Evolutionary conservation across 1,140 invertebrate genomes (phyloP).

Genomic region (Tetraneura akinire): DNA sequence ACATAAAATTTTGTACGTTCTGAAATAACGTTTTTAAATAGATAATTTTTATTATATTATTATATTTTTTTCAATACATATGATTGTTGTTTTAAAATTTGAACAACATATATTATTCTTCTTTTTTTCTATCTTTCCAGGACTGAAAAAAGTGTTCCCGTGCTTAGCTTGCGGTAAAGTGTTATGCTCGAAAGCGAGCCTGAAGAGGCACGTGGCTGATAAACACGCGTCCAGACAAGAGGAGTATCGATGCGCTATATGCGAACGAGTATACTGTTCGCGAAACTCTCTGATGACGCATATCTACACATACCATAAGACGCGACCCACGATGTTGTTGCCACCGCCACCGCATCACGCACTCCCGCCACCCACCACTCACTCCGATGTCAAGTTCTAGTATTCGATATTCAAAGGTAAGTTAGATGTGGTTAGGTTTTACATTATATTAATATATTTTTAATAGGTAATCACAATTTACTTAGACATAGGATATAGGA

Average conservation of each 20-base stretch:
- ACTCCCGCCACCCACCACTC: constrained; percentile 46
- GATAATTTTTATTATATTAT: background rate
- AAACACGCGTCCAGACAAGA: constrained; percentile 87
- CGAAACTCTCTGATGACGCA: constrained; percentile 90
- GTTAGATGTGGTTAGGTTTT: too few relatives aligned
- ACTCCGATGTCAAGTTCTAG: constrained; percentile 56
- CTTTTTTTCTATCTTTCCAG: too few relatives aligned
- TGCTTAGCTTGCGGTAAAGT: constrained; percentile 87
- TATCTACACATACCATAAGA: constrained; percentile 94
- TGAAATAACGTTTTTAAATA: background rate
- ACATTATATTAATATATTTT: too few relatives aligned
- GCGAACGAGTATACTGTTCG: constrained; percentile 88
- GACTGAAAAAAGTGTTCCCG: constrained; percentile 83
- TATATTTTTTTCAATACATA: background rate
- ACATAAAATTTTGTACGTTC: background rate
- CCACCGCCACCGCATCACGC: constrained; percentile 52
- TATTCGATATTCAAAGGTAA: constrained; percentile 52
- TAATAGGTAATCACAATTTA: too few relatives aligned
- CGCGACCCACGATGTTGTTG: constrained; percentile 65
- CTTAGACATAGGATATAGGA: too few relatives aligned
- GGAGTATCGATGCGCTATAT: constrained; percentile 87
- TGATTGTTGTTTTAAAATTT: too few relatives aligned
- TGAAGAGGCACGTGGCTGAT: constrained; percentile 89
- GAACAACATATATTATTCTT: too few relatives aligned
- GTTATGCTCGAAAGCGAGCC: constrained; percentile 86